Conservation (phyloP, 2,113 vertebrate species). For the Urocolius indicus region DNA sequence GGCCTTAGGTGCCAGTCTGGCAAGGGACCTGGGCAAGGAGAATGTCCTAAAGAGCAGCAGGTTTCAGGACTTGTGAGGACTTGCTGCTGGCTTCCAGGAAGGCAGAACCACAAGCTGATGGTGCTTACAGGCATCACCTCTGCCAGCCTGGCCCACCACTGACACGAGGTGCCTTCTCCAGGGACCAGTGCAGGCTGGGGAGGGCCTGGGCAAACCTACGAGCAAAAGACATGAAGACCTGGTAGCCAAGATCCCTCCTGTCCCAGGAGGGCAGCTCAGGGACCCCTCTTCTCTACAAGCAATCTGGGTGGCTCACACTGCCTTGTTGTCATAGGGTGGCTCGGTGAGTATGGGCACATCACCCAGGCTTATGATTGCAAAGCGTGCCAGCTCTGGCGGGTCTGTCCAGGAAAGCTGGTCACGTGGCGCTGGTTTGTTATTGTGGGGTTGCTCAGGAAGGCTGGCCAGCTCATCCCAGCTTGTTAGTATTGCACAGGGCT, state of each 20-base stretch:
- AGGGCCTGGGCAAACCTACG: neutral
- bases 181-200: neutral
- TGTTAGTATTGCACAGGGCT: slow-evolving; percentile 44
- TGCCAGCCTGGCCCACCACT: neutral
- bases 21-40: neutral
- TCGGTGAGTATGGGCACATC: neutral
- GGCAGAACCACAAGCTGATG: neutral
- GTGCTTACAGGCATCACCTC: neutral
- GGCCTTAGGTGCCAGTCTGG: neutral
- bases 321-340: neutral
- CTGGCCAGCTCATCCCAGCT: slow-evolving; percentile 46
- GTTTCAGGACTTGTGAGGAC: neutral
- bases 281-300: neutral
- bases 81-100: neutral
- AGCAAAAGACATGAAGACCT: neutral
- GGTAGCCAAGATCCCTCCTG: neutral
- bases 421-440: slow-evolving; percentile 31
- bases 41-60: neutral
- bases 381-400: slow-evolving; percentile 45
- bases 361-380: neutral
- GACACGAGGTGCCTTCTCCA: neutral
- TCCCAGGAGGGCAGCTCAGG: neutral
- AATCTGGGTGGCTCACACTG: neutral
- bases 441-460: slow-evolving; percentile 54
- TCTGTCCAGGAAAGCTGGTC: slow-evolving; percentile 58